Conservation (phyloP, 2,888 invertebrate genomes). For the Agriopis aurantiaria region DNA sequence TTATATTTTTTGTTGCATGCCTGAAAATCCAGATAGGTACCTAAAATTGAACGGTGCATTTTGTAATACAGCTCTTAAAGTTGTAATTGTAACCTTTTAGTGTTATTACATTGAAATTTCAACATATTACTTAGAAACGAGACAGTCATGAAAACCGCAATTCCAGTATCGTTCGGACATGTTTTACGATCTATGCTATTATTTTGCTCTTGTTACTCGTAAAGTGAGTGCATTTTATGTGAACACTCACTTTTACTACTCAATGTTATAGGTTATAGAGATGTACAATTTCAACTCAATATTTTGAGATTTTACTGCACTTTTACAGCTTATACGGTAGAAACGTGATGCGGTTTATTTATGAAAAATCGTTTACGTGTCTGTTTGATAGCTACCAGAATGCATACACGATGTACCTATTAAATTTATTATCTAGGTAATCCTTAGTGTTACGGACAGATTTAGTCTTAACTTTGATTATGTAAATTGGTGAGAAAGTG, state of each 20-base stretch:
- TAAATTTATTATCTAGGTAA: too few relatives aligned
- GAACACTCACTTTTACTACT: slow-evolving; percentile 39
- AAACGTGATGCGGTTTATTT: slow-evolving; percentile 13
- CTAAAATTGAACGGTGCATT: too few relatives aligned
- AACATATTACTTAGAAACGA: slow-evolving; percentile 4
- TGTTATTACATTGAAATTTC: slow-evolving; percentile 1
- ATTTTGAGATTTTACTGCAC: slow-evolving; percentile 21
- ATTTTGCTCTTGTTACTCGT: slow-evolving; percentile 40
- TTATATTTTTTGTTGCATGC: too few relatives aligned
- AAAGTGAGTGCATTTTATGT: slow-evolving; percentile 37
- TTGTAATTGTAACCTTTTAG: neutral
- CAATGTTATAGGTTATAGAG: slow-evolving; percentile 18
- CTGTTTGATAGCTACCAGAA: neutral
- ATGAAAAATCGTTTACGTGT: neutral
- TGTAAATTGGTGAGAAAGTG: too few relatives aligned
- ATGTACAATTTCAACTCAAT: slow-evolving; percentile 7
- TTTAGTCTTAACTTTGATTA: too few relatives aligned
- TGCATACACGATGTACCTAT: too few relatives aligned
- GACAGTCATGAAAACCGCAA: slow-evolving; percentile 7
- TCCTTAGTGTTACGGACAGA: too few relatives aligned
- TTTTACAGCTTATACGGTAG: slow-evolving; percentile 8
- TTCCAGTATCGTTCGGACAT: slow-evolving; percentile 26
- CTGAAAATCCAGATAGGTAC: too few relatives aligned
- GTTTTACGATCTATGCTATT: slow-evolving; percentile 39
- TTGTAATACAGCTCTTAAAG: neutral